Base-by-base conservation (phyloP, 2,888 invertebrate species). In the Kryphioiulus occultus region DNA sequence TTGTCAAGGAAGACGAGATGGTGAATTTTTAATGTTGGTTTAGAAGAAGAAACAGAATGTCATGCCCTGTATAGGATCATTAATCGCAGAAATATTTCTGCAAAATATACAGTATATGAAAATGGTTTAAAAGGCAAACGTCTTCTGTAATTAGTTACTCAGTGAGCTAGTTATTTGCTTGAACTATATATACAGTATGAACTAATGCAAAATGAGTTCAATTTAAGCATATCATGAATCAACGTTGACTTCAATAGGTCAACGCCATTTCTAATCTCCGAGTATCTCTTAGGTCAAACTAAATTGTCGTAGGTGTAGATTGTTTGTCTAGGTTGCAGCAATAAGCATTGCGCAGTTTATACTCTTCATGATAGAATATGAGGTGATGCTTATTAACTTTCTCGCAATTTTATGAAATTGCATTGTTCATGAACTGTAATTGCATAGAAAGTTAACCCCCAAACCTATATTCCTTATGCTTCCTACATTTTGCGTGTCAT, bases 1-100 rank as follows among this genome's bases (percentile, higher is more conserved):
- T 78, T 78, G 68, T 78, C 78, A 78, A 78, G 78, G 78, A 78
- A 78, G 78, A 78, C 78, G 26, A 78, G 78, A 78, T 32, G 78
- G 30, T 30, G 78, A 30, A 78, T 30, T 78, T 78, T 78, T 30
- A 78, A 15, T 78, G 17, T 32, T 15, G 78, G 78, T 15, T 78
- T 78, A 53, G n/a, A n/a, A 9, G 44, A n/a, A 53, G 10, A 17
- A n/a, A n/a, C 19, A n/a, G 53, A n/a, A n/a, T 53, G 53, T n/a
- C 19, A n/a, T 53, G 1, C 53, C 53, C n/a, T 10, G 19, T 53
- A 26, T 1, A 44, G 10, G 10, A 44, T n/a, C 53, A 2, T 22
- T 68, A 22, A 22, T 68, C 19, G n/a, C n/a, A 53, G 59, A 22
- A 22, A 3, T 53, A 47, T 47, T 59, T 59, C 22, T 59, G 22